Percentiles rank a stretch among this genome's conserved stretches.
Evolutionary conservation across 2,113 vertebrate species (phyloP).

Genomic region (Gobio gobio): DNA sequence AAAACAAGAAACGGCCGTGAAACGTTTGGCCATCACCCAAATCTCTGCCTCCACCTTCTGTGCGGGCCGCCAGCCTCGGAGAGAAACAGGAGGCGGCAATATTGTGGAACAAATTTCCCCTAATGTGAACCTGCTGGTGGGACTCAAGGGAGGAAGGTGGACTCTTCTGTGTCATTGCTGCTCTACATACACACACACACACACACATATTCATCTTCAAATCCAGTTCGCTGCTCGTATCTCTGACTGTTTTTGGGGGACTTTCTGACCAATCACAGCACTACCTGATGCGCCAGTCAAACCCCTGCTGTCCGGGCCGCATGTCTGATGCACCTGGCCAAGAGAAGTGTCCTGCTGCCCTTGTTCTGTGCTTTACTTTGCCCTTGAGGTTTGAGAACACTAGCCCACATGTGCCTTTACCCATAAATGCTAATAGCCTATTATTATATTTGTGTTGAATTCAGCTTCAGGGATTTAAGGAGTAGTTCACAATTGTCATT

Average conservation of each 20-base stretch:
- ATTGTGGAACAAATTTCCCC: constrained; percentile 85
- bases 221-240: constrained; percentile 3
- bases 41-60: constrained; percentile 92
- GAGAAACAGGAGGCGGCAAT: constrained; percentile 84
- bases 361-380: constrained; percentile 12
- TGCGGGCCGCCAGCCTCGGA: constrained; percentile 79
- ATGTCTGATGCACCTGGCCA: constrained; percentile 47
- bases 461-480: background rate
- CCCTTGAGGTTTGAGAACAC: constrained; percentile 12
- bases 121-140: constrained; percentile 84
- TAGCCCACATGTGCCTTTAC: constrained; percentile 39
- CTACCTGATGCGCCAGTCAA: background rate
- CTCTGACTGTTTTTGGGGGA: background rate
- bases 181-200: constrained; percentile 63
- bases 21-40: constrained; percentile 87
- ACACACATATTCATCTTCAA: constrained; percentile 22
- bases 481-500: background rate
- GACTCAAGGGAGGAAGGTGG: constrained; percentile 76
- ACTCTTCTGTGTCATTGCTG: constrained; percentile 58
- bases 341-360: constrained; percentile 40
- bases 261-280: background rate
- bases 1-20: constrained; percentile 74
- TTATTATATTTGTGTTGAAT: background rate
- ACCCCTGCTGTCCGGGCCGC: constrained; percentile 45
- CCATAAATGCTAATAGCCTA: constrained; percentile 28